Percentiles rank a stretch among this genome's conserved stretches.
Evolutionary conservation across 2,888 invertebrate species (phyloP).

Genomic region (Gasteruption jaculator): DNA sequence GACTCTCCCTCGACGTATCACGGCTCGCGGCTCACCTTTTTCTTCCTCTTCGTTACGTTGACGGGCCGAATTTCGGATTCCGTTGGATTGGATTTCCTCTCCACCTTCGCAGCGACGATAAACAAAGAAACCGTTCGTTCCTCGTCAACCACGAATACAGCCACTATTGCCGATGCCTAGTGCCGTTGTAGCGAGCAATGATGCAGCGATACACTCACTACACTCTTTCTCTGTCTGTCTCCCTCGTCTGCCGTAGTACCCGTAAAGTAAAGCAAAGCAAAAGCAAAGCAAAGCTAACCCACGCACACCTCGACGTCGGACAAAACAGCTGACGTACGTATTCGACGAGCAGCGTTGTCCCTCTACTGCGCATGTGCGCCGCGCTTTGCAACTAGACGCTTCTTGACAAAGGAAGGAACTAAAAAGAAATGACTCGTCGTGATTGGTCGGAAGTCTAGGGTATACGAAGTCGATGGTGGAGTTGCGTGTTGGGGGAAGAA

Average conservation of each 20-base stretch:
- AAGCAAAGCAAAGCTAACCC: too few relatives aligned
- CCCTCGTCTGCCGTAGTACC: too few relatives aligned
- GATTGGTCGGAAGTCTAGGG: too few relatives aligned
- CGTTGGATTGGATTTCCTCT: slow-evolving; percentile 15
- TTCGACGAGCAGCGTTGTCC: slow-evolving; percentile 33
- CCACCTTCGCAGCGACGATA: slow-evolving; percentile 13
- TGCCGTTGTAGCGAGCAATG: slow-evolving; percentile 30
- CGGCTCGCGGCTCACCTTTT: too few relatives aligned
- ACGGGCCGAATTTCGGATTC: slow-evolving; percentile 9
- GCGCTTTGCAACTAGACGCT: too few relatives aligned
- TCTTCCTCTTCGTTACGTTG: slow-evolving; percentile 14
- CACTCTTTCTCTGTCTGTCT: slow-evolving; percentile 9
- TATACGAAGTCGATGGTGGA: too few relatives aligned
- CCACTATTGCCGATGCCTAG: too few relatives aligned
- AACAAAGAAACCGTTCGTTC: slow-evolving; percentile 29
- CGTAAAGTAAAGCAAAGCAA: too few relatives aligned
- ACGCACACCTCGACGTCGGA: slow-evolving; percentile 29
- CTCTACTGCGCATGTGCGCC: slow-evolving; percentile 28
- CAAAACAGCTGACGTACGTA: slow-evolving; percentile 44
- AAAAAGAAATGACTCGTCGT: too few relatives aligned
- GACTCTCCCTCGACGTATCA: slow-evolving; percentile 2
- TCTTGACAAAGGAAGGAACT: too few relatives aligned
- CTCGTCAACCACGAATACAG: slow-evolving; percentile 25
- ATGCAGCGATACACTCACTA: slow-evolving; percentile 20
- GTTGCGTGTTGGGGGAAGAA: too few relatives aligned